Evolutionary conservation across 1,140 invertebrate species (phyloP), one percentile per base, ranked within the genome.

Genomic region (Sipha flava): DNA sequence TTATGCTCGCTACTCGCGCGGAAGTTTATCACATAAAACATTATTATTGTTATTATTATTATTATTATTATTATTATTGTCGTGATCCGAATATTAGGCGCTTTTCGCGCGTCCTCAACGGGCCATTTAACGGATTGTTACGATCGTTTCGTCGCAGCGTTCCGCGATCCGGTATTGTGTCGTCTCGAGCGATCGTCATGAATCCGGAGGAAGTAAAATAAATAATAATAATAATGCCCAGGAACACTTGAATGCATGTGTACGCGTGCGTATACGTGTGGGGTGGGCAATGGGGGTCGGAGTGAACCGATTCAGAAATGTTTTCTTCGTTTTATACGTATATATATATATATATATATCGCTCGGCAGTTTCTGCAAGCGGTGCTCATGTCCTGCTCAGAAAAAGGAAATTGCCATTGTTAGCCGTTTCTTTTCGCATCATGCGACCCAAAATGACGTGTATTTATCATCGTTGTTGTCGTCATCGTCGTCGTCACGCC

Each of bases 371-470:
- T 52, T 52, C 14, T 43, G n/a, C 16, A 18, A n/a, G 10, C 12
- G 3, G 31, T 34, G 18, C 29, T 62, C 62, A 40, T 16, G 40
- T 31, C 9, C 43, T 29, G 9, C 14, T 29, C 23, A 23, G 23
- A 29, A 43, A 73, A 54, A 73, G 70, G 70, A 73, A 73, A 73
- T 73, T 54, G 70, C 70, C 31, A 34, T 73, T 23, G 29, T 73
- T 73, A n/a, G 47, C 31, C 43, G 29, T 34, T 23, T 43, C 14
- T n/a, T 18, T 7, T 45, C 6, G 40, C 23, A 3, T 59, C 21
- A 9, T 16, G 1, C 29, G n/a, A 52, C 29, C 26, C 2, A 47
- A 70, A 47, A 73, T 47, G 70, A 73, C 18, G 18, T 12, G 47
- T 23, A 54, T 73, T 54, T 73, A 73, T 73, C 47, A 73, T 52